A percentile compares a stretch with the other conserved stretches of the same genome.
These are phyloP conservation scores for Rhagoletis zephyria DNA, from an alignment of 1,140 invertebrate genomes.

Conservation along the genomic window DNA sequence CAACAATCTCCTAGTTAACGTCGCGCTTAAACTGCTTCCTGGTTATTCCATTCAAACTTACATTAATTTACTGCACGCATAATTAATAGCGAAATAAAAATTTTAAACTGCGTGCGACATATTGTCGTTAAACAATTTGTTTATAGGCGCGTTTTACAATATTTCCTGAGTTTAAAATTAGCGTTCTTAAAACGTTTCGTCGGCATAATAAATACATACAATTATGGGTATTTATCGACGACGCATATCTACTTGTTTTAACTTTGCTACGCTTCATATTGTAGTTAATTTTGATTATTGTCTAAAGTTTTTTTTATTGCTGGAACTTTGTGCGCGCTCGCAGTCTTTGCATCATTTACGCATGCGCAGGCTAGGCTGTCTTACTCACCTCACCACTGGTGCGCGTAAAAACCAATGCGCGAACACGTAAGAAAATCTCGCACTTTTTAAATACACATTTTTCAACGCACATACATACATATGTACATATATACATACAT, in stretches of 20 bases:
- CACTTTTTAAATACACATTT: constrained; percentile 4
- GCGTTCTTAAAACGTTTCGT: not conserved
- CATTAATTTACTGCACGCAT: constrained; percentile 17
- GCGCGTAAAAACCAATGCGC: not conserved
- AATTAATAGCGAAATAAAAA: constrained; percentile 12
- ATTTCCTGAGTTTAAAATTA: not conserved
- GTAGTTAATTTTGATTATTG: not conserved
- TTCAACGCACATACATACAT: not conserved
- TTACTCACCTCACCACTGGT: not conserved
- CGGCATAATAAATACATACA: not conserved
- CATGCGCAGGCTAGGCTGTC: not conserved
- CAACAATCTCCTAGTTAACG: not conserved
- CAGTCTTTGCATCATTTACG: not conserved
- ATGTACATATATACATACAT: not conserved
- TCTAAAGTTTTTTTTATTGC: not conserved
- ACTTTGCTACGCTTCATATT: not conserved
- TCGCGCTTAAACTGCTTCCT: constrained; percentile 12
- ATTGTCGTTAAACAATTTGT: constrained; percentile 16
- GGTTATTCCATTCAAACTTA: not conserved
- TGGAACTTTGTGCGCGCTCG: constrained; percentile 7
- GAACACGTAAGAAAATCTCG: constrained; percentile 25
- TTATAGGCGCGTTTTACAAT: not conserved
- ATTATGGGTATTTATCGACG: not conserved
- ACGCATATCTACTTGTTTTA: not conserved
- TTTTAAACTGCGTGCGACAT: not conserved